Base-by-base conservation (phyloP, 2,888 invertebrate species). In the Rotaria macrura region DNA sequence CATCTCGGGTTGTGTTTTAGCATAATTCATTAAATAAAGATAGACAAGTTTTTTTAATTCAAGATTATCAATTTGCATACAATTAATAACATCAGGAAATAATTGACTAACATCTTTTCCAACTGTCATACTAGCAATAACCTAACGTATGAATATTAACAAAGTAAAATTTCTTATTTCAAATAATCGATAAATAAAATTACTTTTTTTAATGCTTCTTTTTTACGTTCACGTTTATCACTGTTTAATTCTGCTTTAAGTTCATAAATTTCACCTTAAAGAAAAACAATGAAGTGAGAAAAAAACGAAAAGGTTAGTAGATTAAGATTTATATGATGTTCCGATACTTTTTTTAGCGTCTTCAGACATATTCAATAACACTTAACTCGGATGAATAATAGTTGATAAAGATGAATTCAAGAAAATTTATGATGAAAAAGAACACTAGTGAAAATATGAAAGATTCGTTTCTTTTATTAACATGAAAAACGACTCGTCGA, bases 51-150 rank as follows among this genome's bases (percentile, higher is more conserved):
- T 99, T 92, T 99, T 99, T 88, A 99, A 92, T 91, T 99, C 99
- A 90, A 99, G 92, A 92, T 99, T 99, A 91, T 99, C 99, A 0
- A 99, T 99, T 92, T 99, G 99, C 98, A 99, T 99, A 91, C 99
- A 99, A 92, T 99, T 99, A 49, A 99, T 97, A 2, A 99, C 99
- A 91, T 99, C 99, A 0, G 99, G 98, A 90, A 99, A 99, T 29
- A 99, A 92, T 1, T 98, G 97, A 89, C 92, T 92, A 88, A 99
- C 99, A 93, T 99, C 99, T 93, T 99, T 99, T 85, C 99, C 99
- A 40, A 99, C 99, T 12, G 99, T 99, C 99, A 99, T 99, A 87
- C 97, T 97, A 43, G 99, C 99, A 90, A 99, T 79, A n/a, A 79
- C 79, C 65, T 79, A 7, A 34, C n/a, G 17, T 29, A 65, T 55